Evolutionary conservation across 2,113 vertebrate genomes (phyloP).

Genomic region (Podilymbus podiceps): DNA sequence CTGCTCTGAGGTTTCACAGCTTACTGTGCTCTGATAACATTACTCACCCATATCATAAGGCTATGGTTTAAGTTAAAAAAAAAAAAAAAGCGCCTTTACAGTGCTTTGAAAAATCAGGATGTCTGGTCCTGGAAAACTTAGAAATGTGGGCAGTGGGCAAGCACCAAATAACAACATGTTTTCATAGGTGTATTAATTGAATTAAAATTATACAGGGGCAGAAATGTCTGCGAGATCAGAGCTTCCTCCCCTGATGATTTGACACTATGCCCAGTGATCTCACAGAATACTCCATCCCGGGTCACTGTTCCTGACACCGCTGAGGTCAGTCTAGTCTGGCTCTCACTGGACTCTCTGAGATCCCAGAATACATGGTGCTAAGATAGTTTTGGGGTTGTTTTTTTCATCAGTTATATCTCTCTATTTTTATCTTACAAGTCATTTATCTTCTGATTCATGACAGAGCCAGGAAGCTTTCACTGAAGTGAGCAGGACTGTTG

Average conservation of each 20-base stretch:
- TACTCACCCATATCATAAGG: not conserved
- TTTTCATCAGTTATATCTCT: not conserved
- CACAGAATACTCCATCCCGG: not conserved
- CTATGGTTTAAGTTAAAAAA: no score
- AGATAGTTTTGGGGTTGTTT: not conserved
- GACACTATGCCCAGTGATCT: no score
- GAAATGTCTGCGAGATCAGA: no score
- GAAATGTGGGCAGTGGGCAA: no score
- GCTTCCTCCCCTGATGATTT: no score
- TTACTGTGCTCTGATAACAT: not conserved
- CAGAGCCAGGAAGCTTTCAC: not conserved
- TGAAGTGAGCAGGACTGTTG: not conserved
- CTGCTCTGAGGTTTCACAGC: not conserved
- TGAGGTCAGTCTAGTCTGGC: not conserved
- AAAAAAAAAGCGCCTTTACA: not conserved
- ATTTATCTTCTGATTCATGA: not conserved
- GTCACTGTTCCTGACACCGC: not conserved
- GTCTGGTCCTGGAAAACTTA: not conserved
- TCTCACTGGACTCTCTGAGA: not conserved
- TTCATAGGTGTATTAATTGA: no score
- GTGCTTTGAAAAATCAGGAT: not conserved
- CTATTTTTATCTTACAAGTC: not conserved
- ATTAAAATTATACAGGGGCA: no score
- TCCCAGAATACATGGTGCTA: not conserved
- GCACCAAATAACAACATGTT: no score